Percentiles rank a stretch among this genome's conserved stretches.
These are phyloP conservation scores for Tethea ocularis DNA, from an alignment of 2,888 invertebrate species.

Conservation along the genomic window DNA sequence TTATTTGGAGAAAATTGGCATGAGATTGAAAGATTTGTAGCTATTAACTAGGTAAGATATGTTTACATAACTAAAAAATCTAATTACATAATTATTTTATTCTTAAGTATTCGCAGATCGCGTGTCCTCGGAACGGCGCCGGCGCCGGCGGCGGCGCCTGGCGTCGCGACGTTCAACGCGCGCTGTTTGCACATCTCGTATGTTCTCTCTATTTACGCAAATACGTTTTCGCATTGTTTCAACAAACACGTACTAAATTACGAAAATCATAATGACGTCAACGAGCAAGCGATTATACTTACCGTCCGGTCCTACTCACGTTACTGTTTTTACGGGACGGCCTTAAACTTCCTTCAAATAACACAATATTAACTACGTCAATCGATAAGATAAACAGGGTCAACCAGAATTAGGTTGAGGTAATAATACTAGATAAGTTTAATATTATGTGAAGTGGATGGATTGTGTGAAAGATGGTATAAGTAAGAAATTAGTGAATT, in stretches of 20 bases:
- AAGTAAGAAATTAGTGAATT: no score
- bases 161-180: slow-evolving; percentile 62
- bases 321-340: slow-evolving; percentile 20
- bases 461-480: no score
- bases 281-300: slow-evolving; percentile 25
- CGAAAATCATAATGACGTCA: slow-evolving; percentile 49
- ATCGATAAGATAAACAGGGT: not conserved
- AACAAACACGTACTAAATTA: slow-evolving; percentile 61
- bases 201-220: slow-evolving; percentile 76
- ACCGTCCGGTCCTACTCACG: slow-evolving; percentile 27
- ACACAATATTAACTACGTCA: slow-evolving; percentile 14
- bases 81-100: slow-evolving; percentile 12
- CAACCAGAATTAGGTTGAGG: not conserved
- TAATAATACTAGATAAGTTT: not conserved
- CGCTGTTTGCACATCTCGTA: slow-evolving; percentile 71
- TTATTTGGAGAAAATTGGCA: no score
- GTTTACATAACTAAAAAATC: not conserved
- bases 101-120: slow-evolving; percentile 39
- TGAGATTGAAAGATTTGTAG: no score
- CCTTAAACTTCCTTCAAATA: slow-evolving; percentile 27
- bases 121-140: slow-evolving; percentile 51
- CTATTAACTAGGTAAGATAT: no score
- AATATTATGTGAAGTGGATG: no score
- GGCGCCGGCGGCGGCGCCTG: slow-evolving; percentile 44
- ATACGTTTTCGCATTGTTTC: slow-evolving; percentile 66